Percentiles rank a stretch among this genome's conserved stretches.
phyloP scores from a whole-genome alignment of 2,797 vertebrate genomes.

The Alca torda region DNA sequence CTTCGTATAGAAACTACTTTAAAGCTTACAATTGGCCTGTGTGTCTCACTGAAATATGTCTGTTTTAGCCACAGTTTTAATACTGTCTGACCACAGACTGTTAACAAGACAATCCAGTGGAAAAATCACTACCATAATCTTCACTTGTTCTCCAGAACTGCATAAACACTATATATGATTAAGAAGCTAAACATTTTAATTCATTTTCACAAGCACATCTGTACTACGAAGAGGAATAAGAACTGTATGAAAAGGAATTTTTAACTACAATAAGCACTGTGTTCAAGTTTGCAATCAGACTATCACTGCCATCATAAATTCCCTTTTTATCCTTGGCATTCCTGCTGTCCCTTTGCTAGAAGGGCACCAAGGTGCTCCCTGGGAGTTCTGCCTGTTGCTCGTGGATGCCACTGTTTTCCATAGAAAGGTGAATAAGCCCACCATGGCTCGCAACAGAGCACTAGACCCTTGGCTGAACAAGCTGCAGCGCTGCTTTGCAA shows the following conservation, averaged over 20 bases:
- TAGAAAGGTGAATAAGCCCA: neutral
- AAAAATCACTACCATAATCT: neutral
- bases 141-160: neutral
- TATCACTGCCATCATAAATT: neutral
- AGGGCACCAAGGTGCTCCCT: neutral
- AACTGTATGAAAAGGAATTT: neutral
- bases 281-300: neutral
- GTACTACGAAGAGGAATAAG: neutral
- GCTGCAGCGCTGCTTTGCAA: neutral
- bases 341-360: neutral
- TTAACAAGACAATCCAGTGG: conserved; percentile 3
- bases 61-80: conserved; percentile 25
- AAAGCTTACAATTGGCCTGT: conserved; percentile 21
- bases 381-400: neutral
- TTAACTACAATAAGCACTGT: neutral
- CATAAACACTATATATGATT: neutral
- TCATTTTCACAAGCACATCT: neutral
- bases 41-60: conserved; percentile 29
- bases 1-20: conserved; percentile 56
- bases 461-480: neutral
- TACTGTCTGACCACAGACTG: conserved; percentile 3
- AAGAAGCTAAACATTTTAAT: neutral
- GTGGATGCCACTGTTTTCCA: neutral
- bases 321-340: neutral
- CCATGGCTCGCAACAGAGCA: neutral